Percentiles rank a stretch among this genome's conserved stretches.
phyloP scores from a whole-genome alignment of 2,888 invertebrate species.

The Phragmatobia fuliginosa region DNA sequence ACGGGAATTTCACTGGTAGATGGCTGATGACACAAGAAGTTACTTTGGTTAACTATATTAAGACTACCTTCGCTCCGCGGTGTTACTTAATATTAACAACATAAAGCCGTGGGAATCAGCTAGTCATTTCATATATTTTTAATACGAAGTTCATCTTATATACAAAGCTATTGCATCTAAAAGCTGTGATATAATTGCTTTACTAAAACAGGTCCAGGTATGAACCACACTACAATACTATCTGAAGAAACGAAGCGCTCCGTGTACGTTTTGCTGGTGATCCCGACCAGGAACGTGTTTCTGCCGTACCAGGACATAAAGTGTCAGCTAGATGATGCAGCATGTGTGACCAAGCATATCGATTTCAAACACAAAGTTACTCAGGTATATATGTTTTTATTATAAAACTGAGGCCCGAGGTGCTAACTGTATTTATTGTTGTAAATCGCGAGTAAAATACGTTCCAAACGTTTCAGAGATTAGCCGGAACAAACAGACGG shows the following conservation, averaged over 20 bases:
- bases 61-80: no score
- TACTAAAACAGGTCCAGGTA: conserved; percentile 71
- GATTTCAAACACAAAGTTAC: conserved; percentile 66
- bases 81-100: no score
- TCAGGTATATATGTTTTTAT: conserved; percentile 59
- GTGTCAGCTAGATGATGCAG: conserved; percentile 66
- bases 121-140: not conserved
- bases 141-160: not conserved
- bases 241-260: conserved; percentile 66
- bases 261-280: conserved; percentile 62
- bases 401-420: no score
- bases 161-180: not conserved
- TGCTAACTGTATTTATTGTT: no score
- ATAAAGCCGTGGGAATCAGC: no score
- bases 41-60: no score
- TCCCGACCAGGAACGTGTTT: conserved; percentile 56
- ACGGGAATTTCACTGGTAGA: no score
- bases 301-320: conserved; percentile 57
- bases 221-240: conserved; percentile 71
- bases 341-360: conserved; percentile 66
- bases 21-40: no score
- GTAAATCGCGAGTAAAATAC: no score
- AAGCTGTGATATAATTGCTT: not conserved
- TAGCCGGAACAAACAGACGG: no score
- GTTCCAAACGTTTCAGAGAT: no score